Evolutionary conservation across 1,140 invertebrate species (phyloP), one percentile per base, ranked within the genome.

Genomic region (Calephelis nemesis): DNA sequence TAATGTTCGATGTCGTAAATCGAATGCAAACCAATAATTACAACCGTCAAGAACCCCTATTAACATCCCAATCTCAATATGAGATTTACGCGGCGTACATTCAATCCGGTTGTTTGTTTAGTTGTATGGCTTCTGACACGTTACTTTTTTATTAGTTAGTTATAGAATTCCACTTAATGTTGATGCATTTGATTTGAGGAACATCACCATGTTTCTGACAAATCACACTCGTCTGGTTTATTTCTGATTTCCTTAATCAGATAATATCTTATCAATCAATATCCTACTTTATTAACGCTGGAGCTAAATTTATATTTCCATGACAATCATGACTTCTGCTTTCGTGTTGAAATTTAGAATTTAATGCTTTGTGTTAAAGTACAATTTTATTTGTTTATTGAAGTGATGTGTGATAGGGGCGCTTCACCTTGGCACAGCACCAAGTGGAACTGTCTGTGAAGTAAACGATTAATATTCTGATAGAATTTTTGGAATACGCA

Each of bases 401-500:
- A 69, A 47, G 69, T 74, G 69, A 78, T 68, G 75, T 72, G 71
- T 71, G 65, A 72, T 62, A 62, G 67, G 68, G 76, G 72, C 76
- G 72, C 62, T 73, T 81, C 74, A 70, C 76, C 73, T 81, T 85
- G 81, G 81, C 83, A 68, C 72, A 48, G 19, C 47, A 79, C 78
- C 83, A 85, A 83, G 76, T 74, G 62, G 52, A 58, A 47, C 71
- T 66, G 78, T 67, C 71, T 70, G 74, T 73, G 65, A 73, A 69
- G 66, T 69, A 10, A 58, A 15, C 54, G 54, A 60, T 60, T 71
- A 50, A 68, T 39, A 63, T 64, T 69, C 65, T 62, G 67, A 47
- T 60, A 62, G 50, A 15, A 52, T 65, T 65, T 13, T 42, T 47
- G 45, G 64, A 69, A 66, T 66, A 66, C 9, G 65, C 50, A 13